Evolutionary conservation across 2,888 invertebrate species (phyloP).

Genomic region (Orthosia gothica): DNA sequence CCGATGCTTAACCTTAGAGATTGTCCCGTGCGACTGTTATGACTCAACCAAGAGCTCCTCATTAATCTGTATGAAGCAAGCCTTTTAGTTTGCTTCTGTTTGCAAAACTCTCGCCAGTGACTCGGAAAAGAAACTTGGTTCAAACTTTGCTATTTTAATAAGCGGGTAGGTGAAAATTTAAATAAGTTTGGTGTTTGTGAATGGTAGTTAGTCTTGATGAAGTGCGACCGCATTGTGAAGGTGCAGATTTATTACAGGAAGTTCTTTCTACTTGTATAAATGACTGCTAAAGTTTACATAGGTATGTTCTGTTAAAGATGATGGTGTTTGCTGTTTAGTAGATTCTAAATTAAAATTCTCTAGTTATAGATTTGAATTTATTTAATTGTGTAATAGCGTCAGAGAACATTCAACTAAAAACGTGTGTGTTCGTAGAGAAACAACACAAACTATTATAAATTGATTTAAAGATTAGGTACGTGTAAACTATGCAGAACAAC

Average conservation of each 20-base stretch:
- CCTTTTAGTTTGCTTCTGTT: constrained; percentile 52
- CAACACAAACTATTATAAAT: background rate
- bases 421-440: background rate
- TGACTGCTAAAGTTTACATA: background rate
- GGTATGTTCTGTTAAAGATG: background rate
- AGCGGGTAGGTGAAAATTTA: constrained; percentile 32
- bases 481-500: background rate
- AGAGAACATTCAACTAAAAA: background rate
- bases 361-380: no score
- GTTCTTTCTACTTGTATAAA: constrained; percentile 4
- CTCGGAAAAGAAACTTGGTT: constrained; percentile 33
- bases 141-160: constrained; percentile 51
- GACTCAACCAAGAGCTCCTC: no score
- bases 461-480: background rate
- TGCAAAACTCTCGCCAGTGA: constrained; percentile 27
- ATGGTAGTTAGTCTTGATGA: constrained; percentile 39
- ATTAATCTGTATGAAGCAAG: constrained; percentile 41
- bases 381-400: background rate
- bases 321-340: no score
- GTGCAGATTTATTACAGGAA: constrained; percentile 19
- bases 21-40: no score
- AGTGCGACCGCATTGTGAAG: constrained; percentile 39
- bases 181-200: constrained; percentile 33
- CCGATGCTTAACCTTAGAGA: no score
- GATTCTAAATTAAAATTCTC: no score